A percentile compares a stretch with the other conserved stretches of the same genome.
Evolutionary conservation across 1,140 invertebrate genomes (phyloP).

Genomic region (Archegozetes longisetosus): DNA sequence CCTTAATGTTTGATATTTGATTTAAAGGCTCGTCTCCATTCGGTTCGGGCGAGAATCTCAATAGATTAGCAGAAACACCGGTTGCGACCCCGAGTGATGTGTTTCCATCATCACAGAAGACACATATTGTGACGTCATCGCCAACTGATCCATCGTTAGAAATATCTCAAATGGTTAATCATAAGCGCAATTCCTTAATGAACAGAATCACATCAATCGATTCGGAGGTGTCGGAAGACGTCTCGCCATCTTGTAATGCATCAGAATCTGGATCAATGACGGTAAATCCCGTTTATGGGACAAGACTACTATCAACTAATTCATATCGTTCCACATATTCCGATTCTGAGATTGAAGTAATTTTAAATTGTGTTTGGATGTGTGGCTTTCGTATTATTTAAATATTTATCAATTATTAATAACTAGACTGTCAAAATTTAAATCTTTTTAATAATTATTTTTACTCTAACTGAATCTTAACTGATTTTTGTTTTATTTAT

Average conservation of each 20-base stretch:
- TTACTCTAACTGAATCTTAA: neutral
- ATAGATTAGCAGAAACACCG: neutral
- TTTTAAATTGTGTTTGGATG: conserved; percentile 1
- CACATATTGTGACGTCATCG: neutral
- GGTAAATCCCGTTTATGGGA: conserved; percentile 49
- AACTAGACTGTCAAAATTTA: neutral
- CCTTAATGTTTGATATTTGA: conserved; percentile 21
- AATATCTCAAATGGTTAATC: neutral
- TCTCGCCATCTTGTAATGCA: conserved; percentile 29
- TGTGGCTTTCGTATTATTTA: neutral
- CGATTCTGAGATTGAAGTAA: conserved; percentile 69
- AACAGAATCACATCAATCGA: conserved; percentile 73
- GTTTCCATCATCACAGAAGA: no score
- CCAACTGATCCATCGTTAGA: neutral
- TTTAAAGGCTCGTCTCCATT: conserved; percentile 15
- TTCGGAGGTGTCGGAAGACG: conserved; percentile 48
- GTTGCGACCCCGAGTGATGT: neutral
- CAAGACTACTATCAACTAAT: conserved; percentile 32
- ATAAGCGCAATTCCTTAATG: conserved; percentile 55
- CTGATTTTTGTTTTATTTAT: neutral
- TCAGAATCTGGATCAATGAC: conserved; percentile 60
- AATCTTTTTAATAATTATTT: neutral
- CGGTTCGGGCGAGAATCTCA: conserved; percentile 7
- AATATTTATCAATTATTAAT: neutral
- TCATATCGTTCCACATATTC: conserved; percentile 74